Percentiles rank a stretch among this genome's conserved stretches.
These are phyloP conservation scores for Drosophila azteca DNA, from an alignment of 1,140 invertebrate genomes.

Conservation along the genomic window DNA sequence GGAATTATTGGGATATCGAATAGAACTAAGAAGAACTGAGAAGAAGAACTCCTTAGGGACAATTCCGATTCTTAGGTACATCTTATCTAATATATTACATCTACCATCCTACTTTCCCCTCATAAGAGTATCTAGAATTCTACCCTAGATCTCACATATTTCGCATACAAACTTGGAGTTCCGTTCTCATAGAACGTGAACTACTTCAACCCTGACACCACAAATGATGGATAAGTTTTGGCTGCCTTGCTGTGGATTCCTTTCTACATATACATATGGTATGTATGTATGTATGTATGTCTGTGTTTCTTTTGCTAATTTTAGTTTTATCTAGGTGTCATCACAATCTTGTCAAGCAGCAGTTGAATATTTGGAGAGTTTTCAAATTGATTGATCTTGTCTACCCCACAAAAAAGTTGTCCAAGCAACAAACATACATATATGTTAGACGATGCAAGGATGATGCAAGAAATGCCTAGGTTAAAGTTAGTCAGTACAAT, in stretches of 20 bases:
- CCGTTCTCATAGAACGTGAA: conserved; percentile 18
- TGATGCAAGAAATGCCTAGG: too few species aligned
- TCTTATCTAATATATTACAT: too few species aligned
- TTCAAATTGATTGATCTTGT: conserved; percentile 49
- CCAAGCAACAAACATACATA: conserved; percentile 16
- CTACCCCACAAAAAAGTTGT: conserved; percentile 27
- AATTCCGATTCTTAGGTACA: too few species aligned
- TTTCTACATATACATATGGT: conserved; percentile 8
- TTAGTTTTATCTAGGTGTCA: conserved; percentile 56
- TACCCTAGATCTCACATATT: conserved; percentile 6
- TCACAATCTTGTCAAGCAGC: conserved; percentile 40
- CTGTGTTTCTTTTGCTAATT: conserved; percentile 43
- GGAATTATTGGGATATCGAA: conserved; percentile 9
- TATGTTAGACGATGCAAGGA: conserved; percentile 50
- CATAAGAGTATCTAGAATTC: too few species aligned
- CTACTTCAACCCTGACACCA: conserved; percentile 53
- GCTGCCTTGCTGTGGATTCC: conserved; percentile 23
- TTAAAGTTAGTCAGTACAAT: conserved; percentile 45
- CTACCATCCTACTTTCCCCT: too few species aligned
- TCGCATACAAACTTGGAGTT: conserved; percentile 20
- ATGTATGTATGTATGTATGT: too few species aligned
- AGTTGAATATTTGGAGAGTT: conserved; percentile 33
- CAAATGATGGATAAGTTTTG: conserved; percentile 57
- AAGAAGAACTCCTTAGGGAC: too few species aligned
- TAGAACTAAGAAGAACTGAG: too few species aligned